Evolutionary conservation across 2,888 invertebrate species (phyloP), one percentile per base, ranked within the genome.

Genomic region (Acanthosepion pharaonis): DNA sequence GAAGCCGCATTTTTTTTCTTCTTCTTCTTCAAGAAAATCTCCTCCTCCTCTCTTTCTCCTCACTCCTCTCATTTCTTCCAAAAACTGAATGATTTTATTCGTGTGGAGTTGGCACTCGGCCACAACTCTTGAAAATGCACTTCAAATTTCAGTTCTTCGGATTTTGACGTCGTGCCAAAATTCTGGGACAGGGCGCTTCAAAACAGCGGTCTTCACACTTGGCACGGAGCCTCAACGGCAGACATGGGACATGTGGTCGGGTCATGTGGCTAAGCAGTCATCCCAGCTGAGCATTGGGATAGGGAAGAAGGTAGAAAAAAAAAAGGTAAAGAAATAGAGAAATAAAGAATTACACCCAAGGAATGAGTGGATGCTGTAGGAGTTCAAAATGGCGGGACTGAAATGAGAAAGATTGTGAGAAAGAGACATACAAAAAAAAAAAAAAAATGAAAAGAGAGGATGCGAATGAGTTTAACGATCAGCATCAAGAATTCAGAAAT

Each of bases 1-100:
- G 78, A 78, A 78, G 78, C 9, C n/a, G n/a, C n/a, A n/a, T 11
- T 11, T 78, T n/a, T 78, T n/a, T n/a, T n/a, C n/a, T n/a, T n/a
- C n/a, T 78, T 78, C n/a, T 78, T 78, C 78, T 78, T 78, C 78
- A 8, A 78, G 78, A 78, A n/a, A 15, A n/a, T 9, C 78, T 78
- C 78, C 11, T n/a, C 78, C 11, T n/a, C n/a, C 78, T 15, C 9
- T 78, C 33, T 11, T n/a, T 11, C 15, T n/a, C 11, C 4, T n/a
- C n/a, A 6, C n/a, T n/a, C 78, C 78, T 28, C 78, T n/a, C 78
- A 8, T n/a, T 28, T 42, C 42, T 78, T 33, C 78, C 33, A 78
- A 78, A 78, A 78, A 78, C 78, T 78, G 78, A 78, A 78, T 78
- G 78, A 78, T 78, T 78, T 78, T 78, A 78, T 78, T 78, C 78